phyloP scores from a whole-genome alignment of 64 coral and sea anemone species.

The Porites lutea region DNA sequence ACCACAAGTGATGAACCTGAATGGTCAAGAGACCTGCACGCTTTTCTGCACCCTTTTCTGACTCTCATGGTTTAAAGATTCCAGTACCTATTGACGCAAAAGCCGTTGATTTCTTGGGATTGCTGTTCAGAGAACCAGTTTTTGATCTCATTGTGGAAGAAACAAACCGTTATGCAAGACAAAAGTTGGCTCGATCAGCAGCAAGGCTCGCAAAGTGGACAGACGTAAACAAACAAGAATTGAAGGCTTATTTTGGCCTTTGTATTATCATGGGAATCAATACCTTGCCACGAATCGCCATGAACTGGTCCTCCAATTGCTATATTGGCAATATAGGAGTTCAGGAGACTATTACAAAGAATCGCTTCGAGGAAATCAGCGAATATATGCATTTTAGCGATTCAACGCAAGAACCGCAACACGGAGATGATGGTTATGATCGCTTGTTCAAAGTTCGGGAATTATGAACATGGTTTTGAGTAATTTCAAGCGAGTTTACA shows the following conservation, averaged over 20 bases:
- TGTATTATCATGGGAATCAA: background rate
- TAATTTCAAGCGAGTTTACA: background rate
- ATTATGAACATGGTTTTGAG: background rate
- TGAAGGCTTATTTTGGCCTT: background rate
- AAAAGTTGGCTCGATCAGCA: too few species aligned
- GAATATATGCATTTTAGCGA: background rate
- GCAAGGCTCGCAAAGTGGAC: too few species aligned
- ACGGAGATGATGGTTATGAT: background rate
- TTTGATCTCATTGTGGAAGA: too few species aligned
- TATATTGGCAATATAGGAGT: background rate
- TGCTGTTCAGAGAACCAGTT: too few species aligned
- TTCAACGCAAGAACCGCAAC: background rate
- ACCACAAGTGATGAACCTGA: too few species aligned
- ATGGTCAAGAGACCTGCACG: too few species aligned
- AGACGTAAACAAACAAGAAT: background rate
- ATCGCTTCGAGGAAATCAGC: background rate
- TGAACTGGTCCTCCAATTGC: background rate
- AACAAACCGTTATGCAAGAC: too few species aligned
- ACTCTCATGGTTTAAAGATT: too few species aligned
- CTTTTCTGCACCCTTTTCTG: too few species aligned
- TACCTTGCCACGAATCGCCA: background rate
- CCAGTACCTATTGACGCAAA: too few species aligned
- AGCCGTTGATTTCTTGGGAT: too few species aligned
- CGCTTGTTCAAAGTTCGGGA: background rate
- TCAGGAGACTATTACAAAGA: background rate